A percentile compares a stretch with the other conserved stretches of the same genome.
Evolutionary conservation across 37 sponge, comb jelly and placozoan genomes (phyloP).

Genomic region (Beroe ovata): DNA sequence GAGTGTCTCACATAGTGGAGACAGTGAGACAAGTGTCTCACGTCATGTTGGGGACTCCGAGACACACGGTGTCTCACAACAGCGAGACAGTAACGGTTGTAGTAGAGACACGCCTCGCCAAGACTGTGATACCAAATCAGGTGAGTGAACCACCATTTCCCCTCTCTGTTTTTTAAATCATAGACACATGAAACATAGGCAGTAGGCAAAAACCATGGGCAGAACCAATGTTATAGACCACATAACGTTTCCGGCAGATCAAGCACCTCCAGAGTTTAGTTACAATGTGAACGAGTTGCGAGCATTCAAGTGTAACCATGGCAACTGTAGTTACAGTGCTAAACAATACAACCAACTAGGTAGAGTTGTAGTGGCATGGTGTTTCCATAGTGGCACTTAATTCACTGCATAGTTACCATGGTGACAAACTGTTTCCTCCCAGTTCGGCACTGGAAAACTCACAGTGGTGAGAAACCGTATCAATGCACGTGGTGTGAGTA

Average conservation of each 20-base stretch:
- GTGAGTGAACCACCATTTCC: too few species aligned
- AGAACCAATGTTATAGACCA: neutral
- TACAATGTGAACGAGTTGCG: neutral
- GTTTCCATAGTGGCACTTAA: too few species aligned
- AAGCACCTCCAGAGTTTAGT: neutral
- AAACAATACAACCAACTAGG: conserved; percentile 54
- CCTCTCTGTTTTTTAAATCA: too few species aligned
- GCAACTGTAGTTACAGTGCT: conserved; percentile 15
- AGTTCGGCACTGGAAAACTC: conserved; percentile 50
- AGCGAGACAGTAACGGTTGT: neutral
- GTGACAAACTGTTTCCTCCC: neutral
- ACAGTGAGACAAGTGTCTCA: too few species aligned
- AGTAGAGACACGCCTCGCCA: neutral
- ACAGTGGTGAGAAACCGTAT: conserved; percentile 51
- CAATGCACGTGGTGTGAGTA: conserved; percentile 42
- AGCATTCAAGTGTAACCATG: conserved; percentile 24
- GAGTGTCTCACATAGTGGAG: too few species aligned
- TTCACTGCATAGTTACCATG: too few species aligned
- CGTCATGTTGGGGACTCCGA: too few species aligned
- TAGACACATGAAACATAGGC: neutral
- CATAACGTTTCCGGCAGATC: neutral
- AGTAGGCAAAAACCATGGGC: neutral
- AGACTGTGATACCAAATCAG: neutral
- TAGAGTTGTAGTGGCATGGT: neutral
- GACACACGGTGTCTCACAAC: too few species aligned